A percentile compares a stretch with the other conserved stretches of the same genome.
Evolutionary conservation across 2,113 vertebrate genomes (phyloP).

Genomic region (Clarias macrocephalus): DNA sequence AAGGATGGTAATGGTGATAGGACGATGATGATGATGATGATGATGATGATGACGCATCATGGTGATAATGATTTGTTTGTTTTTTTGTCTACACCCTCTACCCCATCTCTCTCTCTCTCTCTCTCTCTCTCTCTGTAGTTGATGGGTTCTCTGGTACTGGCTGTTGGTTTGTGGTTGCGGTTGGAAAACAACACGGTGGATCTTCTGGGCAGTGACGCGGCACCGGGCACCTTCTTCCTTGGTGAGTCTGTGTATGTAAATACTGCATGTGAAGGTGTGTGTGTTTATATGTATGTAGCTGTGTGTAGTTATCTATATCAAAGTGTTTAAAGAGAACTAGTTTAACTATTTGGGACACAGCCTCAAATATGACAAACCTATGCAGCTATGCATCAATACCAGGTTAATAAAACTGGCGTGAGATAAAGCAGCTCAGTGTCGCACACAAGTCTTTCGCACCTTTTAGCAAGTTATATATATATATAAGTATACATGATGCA

Average conservation of each 20-base stretch:
- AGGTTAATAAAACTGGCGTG: not conserved
- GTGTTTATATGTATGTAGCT: not conserved
- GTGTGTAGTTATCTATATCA: not conserved
- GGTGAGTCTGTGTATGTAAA: constrained; percentile 73
- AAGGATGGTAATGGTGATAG: not conserved
- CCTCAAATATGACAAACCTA: not conserved
- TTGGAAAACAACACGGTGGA: constrained; percentile 83
- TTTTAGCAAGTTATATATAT: not conserved
- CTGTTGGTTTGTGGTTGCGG: constrained; percentile 91
- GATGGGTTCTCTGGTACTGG: constrained; percentile 87
- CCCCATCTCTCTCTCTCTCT: constrained; percentile 11
- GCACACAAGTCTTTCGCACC: not conserved
- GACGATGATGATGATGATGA: not conserved
- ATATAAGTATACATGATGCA: not conserved
- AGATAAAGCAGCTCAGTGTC: not conserved
- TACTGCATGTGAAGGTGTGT: not conserved
- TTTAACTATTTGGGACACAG: not conserved
- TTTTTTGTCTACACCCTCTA: not conserved
- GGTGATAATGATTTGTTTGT: not conserved
- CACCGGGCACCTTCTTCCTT: constrained; percentile 87
- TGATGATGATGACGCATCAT: not conserved
- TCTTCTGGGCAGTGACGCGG: constrained; percentile 77
- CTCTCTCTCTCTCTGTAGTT: constrained; percentile 66
- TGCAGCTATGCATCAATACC: too few relatives aligned
- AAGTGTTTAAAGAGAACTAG: not conserved